Percentiles rank a stretch among this genome's conserved stretches.
Evolutionary conservation across 2,888 invertebrate species (phyloP).

Genomic region (Limnephilus lunatus): DNA sequence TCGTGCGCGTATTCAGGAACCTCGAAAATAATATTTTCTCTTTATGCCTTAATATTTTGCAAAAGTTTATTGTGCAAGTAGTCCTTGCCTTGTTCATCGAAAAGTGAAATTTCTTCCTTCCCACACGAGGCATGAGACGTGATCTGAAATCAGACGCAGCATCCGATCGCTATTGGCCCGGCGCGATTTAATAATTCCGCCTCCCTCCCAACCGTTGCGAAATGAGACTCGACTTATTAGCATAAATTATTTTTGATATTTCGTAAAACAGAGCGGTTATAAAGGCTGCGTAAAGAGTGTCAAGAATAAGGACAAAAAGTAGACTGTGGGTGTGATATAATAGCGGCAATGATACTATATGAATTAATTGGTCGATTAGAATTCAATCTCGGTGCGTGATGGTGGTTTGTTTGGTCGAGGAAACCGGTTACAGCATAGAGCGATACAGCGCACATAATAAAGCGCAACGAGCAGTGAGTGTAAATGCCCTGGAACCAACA

Average conservation of each 20-base stretch:
- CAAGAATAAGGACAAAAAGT: slow-evolving; percentile 26
- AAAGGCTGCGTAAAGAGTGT: slow-evolving; percentile 33
- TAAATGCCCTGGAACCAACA: slow-evolving; percentile 8
- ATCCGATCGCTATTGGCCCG: slow-evolving; percentile 15
- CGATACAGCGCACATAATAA: slow-evolving; percentile 3
- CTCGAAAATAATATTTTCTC: slow-evolving; percentile 39
- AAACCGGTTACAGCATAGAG: slow-evolving; percentile 36
- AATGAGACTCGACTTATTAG: slow-evolving; percentile 31
- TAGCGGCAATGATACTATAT: slow-evolving; percentile 32
- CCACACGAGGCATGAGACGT: slow-evolving; percentile 44
- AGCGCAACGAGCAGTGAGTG: background rate
- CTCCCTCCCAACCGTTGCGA: slow-evolving; percentile 27
- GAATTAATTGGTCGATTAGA: slow-evolving; percentile 25
- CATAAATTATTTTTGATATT: slow-evolving; percentile 31
- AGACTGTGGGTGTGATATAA: slow-evolving; percentile 44
- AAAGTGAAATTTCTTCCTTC: slow-evolving; percentile 65
- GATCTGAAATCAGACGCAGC: slow-evolving; percentile 31
- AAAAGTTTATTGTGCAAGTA: slow-evolving; percentile 63
- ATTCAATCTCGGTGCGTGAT: slow-evolving; percentile 36
- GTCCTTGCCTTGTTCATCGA: slow-evolving; percentile 60
- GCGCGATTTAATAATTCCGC: slow-evolving; percentile 29
- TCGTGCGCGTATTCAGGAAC: background rate
- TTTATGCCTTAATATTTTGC: slow-evolving; percentile 47
- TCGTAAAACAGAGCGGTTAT: slow-evolving; percentile 44
- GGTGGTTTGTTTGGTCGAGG: background rate